Conservation (phyloP, 2,797 vertebrate species). For the Xenops minutus region DNA sequence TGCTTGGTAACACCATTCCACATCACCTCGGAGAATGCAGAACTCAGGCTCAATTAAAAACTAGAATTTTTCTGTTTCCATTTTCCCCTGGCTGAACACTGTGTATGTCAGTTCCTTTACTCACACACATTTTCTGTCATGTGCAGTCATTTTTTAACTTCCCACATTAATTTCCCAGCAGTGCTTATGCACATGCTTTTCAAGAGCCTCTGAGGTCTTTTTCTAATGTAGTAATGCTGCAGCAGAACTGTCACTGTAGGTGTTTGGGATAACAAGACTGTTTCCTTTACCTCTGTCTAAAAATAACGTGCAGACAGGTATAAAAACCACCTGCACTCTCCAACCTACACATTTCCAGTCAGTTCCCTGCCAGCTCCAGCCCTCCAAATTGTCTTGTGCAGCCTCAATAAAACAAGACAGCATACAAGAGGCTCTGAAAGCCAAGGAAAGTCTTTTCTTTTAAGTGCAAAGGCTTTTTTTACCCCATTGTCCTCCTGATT, state of each 20-base stretch:
- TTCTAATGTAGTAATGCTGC: not conserved
- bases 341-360: not conserved
- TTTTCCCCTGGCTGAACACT: not conserved
- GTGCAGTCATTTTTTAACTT: not conserved
- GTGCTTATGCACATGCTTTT: not conserved
- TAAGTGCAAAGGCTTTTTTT: not conserved
- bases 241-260: not conserved
- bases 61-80: not conserved
- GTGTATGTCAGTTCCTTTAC: not conserved
- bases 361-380: not conserved
- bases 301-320: not conserved
- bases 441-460: not conserved
- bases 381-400: not conserved
- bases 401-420: not conserved
- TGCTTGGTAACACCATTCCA: not conserved
- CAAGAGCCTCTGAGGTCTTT: not conserved
- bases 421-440: not conserved
- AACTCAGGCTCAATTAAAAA: not conserved
- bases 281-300: not conserved
- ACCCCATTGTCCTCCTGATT: not conserved
- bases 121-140: not conserved
- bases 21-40: not conserved
- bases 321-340: not conserved
- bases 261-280: not conserved
- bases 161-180: not conserved